Percentiles rank a stretch among this genome's conserved stretches.
These are phyloP conservation scores for Ariolimax columbianus DNA, from an alignment of 2,888 invertebrate genomes.

Conservation along the genomic window DNA sequence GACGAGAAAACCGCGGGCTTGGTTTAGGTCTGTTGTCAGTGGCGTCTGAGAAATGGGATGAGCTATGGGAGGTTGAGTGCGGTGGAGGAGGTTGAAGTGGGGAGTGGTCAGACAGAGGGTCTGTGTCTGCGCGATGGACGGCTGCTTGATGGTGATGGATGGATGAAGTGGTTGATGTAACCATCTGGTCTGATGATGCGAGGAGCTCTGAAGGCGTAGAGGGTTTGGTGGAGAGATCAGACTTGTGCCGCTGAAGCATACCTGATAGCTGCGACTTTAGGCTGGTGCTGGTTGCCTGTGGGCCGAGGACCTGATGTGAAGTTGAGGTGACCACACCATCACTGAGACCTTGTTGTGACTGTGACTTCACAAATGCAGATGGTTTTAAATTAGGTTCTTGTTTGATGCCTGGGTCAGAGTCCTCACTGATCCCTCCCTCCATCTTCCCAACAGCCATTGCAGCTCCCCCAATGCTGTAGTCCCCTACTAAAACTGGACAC, in stretches of 20 bases:
- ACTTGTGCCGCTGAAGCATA: constrained; percentile 70
- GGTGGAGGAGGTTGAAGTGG: constrained; percentile 41
- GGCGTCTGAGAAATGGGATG: constrained; percentile 30
- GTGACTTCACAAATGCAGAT: constrained; percentile 74
- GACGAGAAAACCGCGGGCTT: constrained; percentile 71
- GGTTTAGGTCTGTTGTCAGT: constrained; percentile 66
- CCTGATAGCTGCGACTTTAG: constrained; percentile 69
- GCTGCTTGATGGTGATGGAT: constrained; percentile 14
- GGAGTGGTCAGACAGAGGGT: constrained; percentile 41
- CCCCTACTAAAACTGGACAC: constrained; percentile 59
- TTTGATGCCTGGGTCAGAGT: constrained; percentile 66
- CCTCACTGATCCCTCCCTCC: constrained; percentile 50
- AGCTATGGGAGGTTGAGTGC: constrained; percentile 33
- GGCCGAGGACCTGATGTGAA: background rate
- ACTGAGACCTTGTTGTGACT: constrained; percentile 72
- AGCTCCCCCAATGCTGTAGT: background rate
- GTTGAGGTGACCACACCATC: constrained; percentile 44
- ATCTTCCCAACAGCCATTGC: background rate
- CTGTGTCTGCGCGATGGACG: constrained; percentile 47
- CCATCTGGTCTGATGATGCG: constrained; percentile 35
- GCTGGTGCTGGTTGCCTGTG: constrained; percentile 7
- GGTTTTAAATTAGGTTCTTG: constrained; percentile 74
- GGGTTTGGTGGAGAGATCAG: constrained; percentile 72
- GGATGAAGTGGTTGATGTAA: constrained; percentile 20
- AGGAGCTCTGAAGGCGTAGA: constrained; percentile 58